Conservation (phyloP, 2,888 invertebrate species). For the Pherbina coryleti region DNA sequence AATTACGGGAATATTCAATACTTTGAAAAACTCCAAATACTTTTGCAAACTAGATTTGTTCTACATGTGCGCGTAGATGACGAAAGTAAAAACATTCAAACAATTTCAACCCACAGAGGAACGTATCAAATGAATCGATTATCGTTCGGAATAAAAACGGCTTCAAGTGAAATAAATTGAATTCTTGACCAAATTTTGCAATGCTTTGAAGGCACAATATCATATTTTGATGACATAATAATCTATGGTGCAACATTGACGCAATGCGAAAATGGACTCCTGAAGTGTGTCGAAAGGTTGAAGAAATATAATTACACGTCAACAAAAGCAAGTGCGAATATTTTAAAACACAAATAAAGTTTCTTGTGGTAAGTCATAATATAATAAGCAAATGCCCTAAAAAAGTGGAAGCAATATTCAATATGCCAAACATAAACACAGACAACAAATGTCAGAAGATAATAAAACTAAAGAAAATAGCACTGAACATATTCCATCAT, state of each 20-base stretch:
- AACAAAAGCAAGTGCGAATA: constrained; percentile 35
- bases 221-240: constrained; percentile 37
- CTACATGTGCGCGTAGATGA: constrained; percentile 43
- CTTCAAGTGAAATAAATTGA: constrained; percentile 37
- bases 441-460: constrained; percentile 25
- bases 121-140: constrained; percentile 40
- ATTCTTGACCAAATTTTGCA: constrained; percentile 39
- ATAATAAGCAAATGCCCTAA: constrained; percentile 27
- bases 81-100: constrained; percentile 30
- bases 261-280: constrained; percentile 8
- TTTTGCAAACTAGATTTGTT: constrained; percentile 54
- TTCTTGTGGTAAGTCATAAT: constrained; percentile 30
- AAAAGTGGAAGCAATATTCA: constrained; percentile 5
- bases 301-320: constrained; percentile 7
- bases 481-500: too few species aligned
- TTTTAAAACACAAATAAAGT: constrained; percentile 31
- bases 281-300: too few species aligned
- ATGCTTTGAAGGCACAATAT: constrained; percentile 24
- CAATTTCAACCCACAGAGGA: constrained; percentile 37
- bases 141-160: constrained; percentile 40
- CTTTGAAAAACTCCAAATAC: constrained; percentile 48
- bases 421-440: constrained; percentile 6
- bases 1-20: constrained; percentile 46
- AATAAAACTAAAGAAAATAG: too few species aligned
- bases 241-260: constrained; percentile 30